Conservation (phyloP, 2,797 vertebrate genomes). For the Hemitrygon akajei region DNA sequence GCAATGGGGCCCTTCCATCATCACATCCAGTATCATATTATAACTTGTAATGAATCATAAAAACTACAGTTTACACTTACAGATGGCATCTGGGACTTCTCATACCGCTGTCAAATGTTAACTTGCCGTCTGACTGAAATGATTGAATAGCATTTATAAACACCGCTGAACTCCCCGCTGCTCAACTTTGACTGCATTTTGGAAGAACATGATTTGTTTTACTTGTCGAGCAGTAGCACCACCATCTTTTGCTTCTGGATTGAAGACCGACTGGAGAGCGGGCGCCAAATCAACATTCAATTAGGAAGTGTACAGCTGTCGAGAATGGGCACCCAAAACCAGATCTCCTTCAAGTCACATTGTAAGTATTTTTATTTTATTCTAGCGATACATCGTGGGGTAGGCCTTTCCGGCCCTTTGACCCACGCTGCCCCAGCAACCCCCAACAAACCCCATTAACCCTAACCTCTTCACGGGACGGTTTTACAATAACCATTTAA, state of each 20-base stretch:
- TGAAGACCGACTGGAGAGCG: background rate
- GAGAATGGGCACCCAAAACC: background rate
- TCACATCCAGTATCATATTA: constrained; percentile 9
- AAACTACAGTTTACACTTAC: background rate
- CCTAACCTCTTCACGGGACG: too few species aligned
- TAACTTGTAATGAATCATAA: constrained; percentile 7
- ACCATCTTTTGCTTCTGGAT: background rate
- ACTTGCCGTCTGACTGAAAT: background rate
- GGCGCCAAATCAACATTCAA: background rate
- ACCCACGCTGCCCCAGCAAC: too few species aligned
- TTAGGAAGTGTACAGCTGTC: background rate
- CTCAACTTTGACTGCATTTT: background rate
- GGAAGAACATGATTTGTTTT: background rate
- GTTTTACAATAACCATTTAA: too few species aligned
- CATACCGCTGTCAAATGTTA: constrained; percentile 3
- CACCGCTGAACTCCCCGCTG: background rate
- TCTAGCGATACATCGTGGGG: too few species aligned
- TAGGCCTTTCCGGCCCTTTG: too few species aligned
- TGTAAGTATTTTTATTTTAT: background rate
- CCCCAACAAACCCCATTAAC: too few species aligned
- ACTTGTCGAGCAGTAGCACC: background rate
- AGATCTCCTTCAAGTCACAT: background rate
- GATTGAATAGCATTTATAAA: constrained; percentile 18
- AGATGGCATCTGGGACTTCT: constrained; percentile 20
- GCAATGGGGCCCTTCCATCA: background rate